Conservation (phyloP, 2,113 vertebrate species). For the Microtus montanus region DNA sequence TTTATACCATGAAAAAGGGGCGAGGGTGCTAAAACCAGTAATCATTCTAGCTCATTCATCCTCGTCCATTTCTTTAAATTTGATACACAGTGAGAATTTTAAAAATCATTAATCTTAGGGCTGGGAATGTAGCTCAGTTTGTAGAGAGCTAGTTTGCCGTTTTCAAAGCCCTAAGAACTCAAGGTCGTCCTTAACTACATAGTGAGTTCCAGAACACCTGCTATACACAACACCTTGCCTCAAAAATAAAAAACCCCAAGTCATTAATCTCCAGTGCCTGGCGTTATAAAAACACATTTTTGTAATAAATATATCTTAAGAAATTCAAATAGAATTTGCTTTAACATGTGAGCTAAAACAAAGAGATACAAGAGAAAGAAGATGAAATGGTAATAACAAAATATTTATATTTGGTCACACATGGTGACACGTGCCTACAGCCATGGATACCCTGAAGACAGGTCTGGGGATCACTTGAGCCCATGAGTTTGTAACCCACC, state of each 20-base stretch:
- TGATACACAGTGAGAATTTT: slow-evolving; percentile 14
- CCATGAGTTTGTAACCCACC: background rate
- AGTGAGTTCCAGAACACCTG: background rate
- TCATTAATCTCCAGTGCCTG: background rate
- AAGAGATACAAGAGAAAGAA: slow-evolving; percentile 39
- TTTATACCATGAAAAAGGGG: background rate
- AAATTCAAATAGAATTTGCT: slow-evolving; percentile 61
- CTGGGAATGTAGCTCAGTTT: background rate
- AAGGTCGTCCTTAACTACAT: background rate
- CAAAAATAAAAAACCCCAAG: background rate
- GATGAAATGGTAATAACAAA: slow-evolving; percentile 38
- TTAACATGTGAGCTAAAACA: slow-evolving; percentile 25
- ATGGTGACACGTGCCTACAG: background rate
- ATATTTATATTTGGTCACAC: background rate
- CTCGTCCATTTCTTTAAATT: slow-evolving; percentile 46
- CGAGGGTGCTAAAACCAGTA: slow-evolving; percentile 22
- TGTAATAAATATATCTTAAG: slow-evolving; percentile 51
- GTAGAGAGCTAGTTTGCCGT: background rate
- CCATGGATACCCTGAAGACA: background rate
- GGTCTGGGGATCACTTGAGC: background rate
- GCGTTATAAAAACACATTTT: slow-evolving; percentile 52
- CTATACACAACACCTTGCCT: background rate
- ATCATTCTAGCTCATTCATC: slow-evolving; percentile 40
- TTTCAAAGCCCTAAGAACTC: background rate
- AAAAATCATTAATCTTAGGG: slow-evolving; percentile 37